phyloP scores from a whole-genome alignment of 1,140 invertebrate genomes.

The Aphis craccivora region DNA sequence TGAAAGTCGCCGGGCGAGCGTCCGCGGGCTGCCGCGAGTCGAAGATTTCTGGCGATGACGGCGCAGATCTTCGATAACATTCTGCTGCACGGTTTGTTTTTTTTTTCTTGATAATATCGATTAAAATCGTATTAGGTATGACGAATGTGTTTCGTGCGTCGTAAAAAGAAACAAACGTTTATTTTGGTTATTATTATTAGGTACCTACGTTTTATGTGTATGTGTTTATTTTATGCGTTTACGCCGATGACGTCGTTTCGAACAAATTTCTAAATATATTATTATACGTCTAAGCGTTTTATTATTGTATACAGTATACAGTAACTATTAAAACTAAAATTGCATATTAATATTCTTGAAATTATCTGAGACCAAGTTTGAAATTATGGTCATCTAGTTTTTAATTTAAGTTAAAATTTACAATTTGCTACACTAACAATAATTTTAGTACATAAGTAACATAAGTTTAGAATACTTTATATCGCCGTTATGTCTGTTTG shows the following conservation, averaged over 20 bases:
- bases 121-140: not conserved
- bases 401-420: too few species aligned
- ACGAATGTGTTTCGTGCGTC: too few species aligned
- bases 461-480: too few species aligned
- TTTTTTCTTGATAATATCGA: not conserved
- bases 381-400: too few species aligned
- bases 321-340: not conserved
- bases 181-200: not conserved
- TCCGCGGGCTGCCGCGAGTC: too few species aligned
- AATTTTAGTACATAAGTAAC: too few species aligned
- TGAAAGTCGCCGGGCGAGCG: not conserved
- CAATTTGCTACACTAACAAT: too few species aligned
- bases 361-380: too few species aligned
- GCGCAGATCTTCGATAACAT: not conserved
- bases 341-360: too few species aligned
- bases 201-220: not conserved
- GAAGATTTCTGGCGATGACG: too few species aligned
- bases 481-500: too few species aligned
- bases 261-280: not conserved
- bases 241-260: not conserved
- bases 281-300: not conserved
- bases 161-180: not conserved
- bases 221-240: not conserved
- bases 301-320: too few species aligned
- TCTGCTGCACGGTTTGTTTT: not conserved